These are phyloP conservation scores for Pseudanteris insignis DNA, from an alignment of 2,888 invertebrate species.

Conservation along the genomic window DNA sequence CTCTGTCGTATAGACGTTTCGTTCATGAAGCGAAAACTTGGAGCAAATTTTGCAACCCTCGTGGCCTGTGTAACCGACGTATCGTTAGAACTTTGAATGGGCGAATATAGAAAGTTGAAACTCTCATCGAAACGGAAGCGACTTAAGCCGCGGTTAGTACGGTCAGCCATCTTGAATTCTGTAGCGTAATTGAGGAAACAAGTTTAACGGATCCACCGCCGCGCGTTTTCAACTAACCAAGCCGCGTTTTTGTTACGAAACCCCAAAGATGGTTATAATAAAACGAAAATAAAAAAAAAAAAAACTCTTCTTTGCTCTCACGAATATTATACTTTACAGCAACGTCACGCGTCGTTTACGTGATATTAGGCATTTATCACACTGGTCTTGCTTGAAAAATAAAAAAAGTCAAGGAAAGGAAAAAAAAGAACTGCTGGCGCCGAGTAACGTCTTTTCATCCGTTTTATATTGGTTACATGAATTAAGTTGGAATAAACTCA, in stretches of 20 bases:
- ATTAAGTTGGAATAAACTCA: no score
- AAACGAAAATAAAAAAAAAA: no score
- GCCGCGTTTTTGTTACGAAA: constrained; percentile 32
- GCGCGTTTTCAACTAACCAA: constrained; percentile 32
- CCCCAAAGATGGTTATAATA: constrained; percentile 18
- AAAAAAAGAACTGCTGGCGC: no score
- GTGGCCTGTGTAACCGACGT: constrained; percentile 52
- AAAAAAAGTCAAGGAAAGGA: no score
- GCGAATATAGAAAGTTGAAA: constrained; percentile 44
- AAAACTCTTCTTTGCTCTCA: constrained; percentile 13
- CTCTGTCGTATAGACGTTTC: constrained; percentile 33
- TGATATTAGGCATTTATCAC: constrained; percentile 21
- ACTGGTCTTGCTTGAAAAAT: no score
- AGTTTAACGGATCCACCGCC: constrained; percentile 38
- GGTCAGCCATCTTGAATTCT: constrained; percentile 45
- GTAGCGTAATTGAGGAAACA: constrained; percentile 42
- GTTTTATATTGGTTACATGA: no score
- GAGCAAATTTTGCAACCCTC: constrained; percentile 52
- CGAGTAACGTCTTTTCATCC: no score
- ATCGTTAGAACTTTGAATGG: constrained; percentile 50
- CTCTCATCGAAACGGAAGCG: constrained; percentile 45
- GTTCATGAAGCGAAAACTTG: constrained; percentile 47
- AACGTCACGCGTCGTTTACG: constrained; percentile 18
- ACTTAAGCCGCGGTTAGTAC: constrained; percentile 45
- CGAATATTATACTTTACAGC: constrained; percentile 28